Base-by-base conservation (phyloP, 1,140 invertebrate species). In the Heliconius eleuchia region DNA sequence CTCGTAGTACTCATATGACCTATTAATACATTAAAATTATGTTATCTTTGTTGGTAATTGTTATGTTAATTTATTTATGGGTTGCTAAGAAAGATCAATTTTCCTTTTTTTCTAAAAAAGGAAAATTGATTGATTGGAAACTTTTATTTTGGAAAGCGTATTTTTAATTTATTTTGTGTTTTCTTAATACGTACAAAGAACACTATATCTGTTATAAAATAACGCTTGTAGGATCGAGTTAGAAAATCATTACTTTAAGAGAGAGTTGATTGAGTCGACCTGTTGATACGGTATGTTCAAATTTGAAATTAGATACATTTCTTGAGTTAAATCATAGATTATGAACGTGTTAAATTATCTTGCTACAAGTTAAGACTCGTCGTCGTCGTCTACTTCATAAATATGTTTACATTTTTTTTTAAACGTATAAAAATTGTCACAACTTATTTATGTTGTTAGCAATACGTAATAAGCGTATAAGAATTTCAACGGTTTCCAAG, bases 201-300 rank as follows among this genome's bases (percentile, higher is more conserved):
- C 9, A 46, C 16, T 46, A 46, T 46, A 46, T 46, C 30, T 27
- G 27, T 66, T 66, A 11, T 27, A 66, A 13, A 13, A 46, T 16
- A 46, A 3, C 42, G 19, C 73, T 78, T 76, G 81, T 71, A 50
- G 66, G 78, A 74, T 66, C 72, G 39, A 80, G 73, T 80, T 80
- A 74, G 78, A 82, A 82, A 82, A 80, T 77, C 70, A 70, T 79
- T 52, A 73, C 82, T 83, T 75, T 80, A 42, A 77, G 84, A 79
- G 82, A 85, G 84, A 85, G 84, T 83, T 76, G 80, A 83, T 85
- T 70, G 81, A 27, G 71, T 77, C 80, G 77, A 84, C 76, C 73
- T 70, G 73, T 80, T 60, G 19, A 71, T 79, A 75, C 73, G 76
- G 60, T 46, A 46, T 60, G 78, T 50, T 79, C 78, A 23, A 74